Evolutionary conservation across 2,888 invertebrate species (phyloP).

Genomic region (Cryptocheilus praepositus): DNA sequence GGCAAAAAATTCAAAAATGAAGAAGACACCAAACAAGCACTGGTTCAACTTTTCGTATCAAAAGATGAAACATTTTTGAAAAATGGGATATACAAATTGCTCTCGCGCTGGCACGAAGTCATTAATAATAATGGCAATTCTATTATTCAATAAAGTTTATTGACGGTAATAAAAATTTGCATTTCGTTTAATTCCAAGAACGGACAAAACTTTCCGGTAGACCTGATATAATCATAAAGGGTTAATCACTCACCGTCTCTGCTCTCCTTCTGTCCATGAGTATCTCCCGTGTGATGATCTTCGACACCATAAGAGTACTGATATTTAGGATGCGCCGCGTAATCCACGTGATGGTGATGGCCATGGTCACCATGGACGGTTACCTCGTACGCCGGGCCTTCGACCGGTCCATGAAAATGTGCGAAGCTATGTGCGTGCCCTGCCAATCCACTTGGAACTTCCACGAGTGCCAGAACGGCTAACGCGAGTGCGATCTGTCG

Average conservation of each 20-base stretch:
- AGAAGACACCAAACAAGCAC: no score
- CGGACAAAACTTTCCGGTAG: no score
- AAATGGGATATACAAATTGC: no score
- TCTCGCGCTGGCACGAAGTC: no score
- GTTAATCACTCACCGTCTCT: conserved; percentile 67
- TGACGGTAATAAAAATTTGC: no score
- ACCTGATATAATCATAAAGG: no score
- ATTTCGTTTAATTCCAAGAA: no score
- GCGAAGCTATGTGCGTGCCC: conserved; percentile 72
- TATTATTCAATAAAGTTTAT: no score
- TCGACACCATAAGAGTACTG: conserved; percentile 66
- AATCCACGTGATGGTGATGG: conserved; percentile 65
- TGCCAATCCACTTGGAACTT: conserved; percentile 57
- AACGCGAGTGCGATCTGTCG: conserved; percentile 57
- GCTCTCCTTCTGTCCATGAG: conserved; percentile 71
- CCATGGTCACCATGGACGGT: conserved; percentile 64
- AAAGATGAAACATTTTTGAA: no score
- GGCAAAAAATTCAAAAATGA: no score
- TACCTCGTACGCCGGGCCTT: conserved; percentile 65
- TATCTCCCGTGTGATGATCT: conserved; percentile 70
- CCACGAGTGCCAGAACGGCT: conserved; percentile 56
- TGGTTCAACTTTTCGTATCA: no score
- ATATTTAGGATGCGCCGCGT: conserved; percentile 66
- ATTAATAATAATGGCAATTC: no score
- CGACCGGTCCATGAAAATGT: conserved; percentile 69